Percentiles rank a stretch among this genome's conserved stretches.
phyloP scores from a whole-genome alignment of 2,797 vertebrate species.

The Lutjanus campechanus region DNA sequence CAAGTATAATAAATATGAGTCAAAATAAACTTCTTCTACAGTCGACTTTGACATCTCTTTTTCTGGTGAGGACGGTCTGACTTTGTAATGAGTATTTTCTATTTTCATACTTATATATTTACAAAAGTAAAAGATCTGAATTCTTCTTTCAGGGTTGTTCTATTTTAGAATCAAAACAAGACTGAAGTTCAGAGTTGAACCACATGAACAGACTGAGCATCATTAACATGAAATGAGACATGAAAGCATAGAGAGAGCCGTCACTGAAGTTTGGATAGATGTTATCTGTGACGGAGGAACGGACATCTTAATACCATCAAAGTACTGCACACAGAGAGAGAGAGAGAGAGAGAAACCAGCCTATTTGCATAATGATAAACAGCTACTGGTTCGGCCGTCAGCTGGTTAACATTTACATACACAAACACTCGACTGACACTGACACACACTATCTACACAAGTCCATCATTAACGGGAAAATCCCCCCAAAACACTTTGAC shows the following conservation, averaged over 20 bases:
- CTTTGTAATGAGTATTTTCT: too few relatives aligned
- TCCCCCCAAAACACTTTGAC: not conserved
- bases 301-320: constrained; percentile 12
- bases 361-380: constrained; percentile 43
- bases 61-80: too few relatives aligned
- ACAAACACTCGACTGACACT: constrained; percentile 3
- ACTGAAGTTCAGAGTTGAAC: not conserved
- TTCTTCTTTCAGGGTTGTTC: not conserved
- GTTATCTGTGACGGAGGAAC: constrained; percentile 19
- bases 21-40: too few relatives aligned
- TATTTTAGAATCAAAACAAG: not conserved
- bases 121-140: too few relatives aligned
- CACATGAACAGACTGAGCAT: too few relatives aligned
- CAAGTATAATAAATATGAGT: too few relatives aligned
- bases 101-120: too few relatives aligned
- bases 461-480: not conserved
- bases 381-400: not conserved
- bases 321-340: not conserved
- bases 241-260: constrained; percentile 25
- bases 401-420: constrained; percentile 40
- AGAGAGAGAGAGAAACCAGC: not conserved
- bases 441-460: not conserved
- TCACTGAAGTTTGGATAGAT: constrained; percentile 26
- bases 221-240: not conserved
- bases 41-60: too few relatives aligned